Conservation (phyloP, 2,113 vertebrate genomes). For the Bubo scandiacus region DNA sequence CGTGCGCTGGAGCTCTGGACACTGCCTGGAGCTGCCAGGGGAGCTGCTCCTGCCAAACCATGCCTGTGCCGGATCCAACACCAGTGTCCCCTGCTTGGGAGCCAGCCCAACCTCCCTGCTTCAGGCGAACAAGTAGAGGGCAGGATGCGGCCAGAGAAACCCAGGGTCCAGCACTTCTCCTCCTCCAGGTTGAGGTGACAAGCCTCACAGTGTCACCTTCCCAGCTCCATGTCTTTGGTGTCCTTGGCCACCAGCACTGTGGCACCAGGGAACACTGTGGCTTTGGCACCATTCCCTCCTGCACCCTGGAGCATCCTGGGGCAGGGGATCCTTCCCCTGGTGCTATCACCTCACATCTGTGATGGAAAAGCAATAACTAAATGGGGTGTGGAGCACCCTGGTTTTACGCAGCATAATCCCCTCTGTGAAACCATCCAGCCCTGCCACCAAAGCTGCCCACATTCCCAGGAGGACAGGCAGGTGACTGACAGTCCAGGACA, state of each 20-base stretch:
- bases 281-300: background rate
- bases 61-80: accelerated
- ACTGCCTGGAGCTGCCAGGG: background rate
- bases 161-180: background rate
- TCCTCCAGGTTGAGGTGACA: accelerated
- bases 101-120: background rate
- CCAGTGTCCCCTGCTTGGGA: background rate
- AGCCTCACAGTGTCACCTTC: background rate
- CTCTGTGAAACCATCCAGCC: background rate
- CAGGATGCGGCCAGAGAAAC: background rate
- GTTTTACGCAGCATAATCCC: background rate
- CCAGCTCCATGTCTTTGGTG: accelerated
- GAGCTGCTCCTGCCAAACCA: background rate
- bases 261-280: accelerated
- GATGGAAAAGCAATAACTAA: background rate
- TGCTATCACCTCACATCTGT: background rate
- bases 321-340: background rate
- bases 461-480: background rate
- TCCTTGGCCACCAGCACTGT: background rate
- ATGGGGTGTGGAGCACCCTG: accelerated
- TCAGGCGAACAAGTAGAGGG: background rate
- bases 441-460: background rate
- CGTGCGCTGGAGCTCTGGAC: accelerated
- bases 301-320: background rate
- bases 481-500: background rate